Base-by-base conservation (phyloP, 2,797 vertebrate species). In the Heterohyrax brucei region DNA sequence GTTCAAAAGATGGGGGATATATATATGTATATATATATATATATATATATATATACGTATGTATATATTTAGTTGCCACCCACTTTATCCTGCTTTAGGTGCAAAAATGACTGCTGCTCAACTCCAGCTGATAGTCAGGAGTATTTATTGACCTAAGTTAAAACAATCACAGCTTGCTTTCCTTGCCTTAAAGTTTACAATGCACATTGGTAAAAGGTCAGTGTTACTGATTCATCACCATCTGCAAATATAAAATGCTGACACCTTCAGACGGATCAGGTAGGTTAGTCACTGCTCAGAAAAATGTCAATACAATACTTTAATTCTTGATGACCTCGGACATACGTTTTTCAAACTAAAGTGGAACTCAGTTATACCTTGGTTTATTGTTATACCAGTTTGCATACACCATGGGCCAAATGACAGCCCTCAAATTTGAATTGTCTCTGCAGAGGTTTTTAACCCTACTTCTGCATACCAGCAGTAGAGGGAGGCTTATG, bases 21-120 rank as follows among this genome's bases (percentile, higher is more conserved):
- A 81, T 28, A 30, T 94, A 39, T 39, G 39, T 2, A 3, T 39
- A 39, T 39, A 39, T 39, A 39, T 39, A 39, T 39, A 39, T 39
- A 3, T 39, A 39, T 39, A 3, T 39, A 39, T 39, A 39, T 39
- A 39, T 85, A n/a, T n/a, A n/a, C n/a, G 39, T 39, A 39, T 39
- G 39, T 39, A 39, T 39, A 39, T 39, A 39, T 85, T 95, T 19
- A 93, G 86, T 87, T 95, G 81, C 62, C 56, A 78, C 62, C 97
- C 78, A 79, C 79, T 97, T 97, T 93, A 93, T 66, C 64, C 22
- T 92, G 68, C 89, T 68, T 70, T 94, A 96, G 87, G 90, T 80
- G 92, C 96, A 93, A 97, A 97, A 98, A 87, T 18, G 77, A 88
- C 59, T 62, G 95, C 92, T 14, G 48, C 61, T 78, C 93, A 96